Percentiles rank a stretch among this genome's conserved stretches.
Evolutionary conservation across 2,113 vertebrate genomes (phyloP).

Genomic region (Neogobius melanostomus): DNA sequence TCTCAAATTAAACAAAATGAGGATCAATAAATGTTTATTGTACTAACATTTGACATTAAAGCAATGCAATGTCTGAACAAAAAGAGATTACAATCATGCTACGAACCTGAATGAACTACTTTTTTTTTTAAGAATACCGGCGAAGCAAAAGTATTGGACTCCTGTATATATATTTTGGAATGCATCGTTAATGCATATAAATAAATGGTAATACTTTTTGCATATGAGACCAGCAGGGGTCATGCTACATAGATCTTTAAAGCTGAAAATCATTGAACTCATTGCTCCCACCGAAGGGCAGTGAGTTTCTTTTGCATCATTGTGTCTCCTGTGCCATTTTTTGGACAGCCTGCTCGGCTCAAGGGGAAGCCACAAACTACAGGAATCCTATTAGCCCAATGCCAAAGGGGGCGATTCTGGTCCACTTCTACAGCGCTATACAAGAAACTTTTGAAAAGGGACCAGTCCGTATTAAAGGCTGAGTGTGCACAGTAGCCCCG

Average conservation of each 20-base stretch:
- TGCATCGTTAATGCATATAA: not conserved
- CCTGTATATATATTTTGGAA: no score
- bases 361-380: constrained; percentile 1
- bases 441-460: constrained; percentile 9
- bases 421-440: constrained; percentile 3
- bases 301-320: constrained; percentile 8
- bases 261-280: not conserved
- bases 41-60: not conserved
- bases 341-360: not conserved
- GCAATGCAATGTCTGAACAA: not conserved
- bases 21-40: no score
- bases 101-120: no score
- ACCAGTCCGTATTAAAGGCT: constrained; percentile 2
- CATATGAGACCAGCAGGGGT: constrained; percentile 37
- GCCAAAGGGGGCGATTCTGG: not conserved
- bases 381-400: constrained; percentile 1
- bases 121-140: no score
- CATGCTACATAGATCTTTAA: constrained; percentile 28
- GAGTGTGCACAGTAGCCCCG: not conserved
- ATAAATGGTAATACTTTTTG: constrained; percentile 16
- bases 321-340: constrained; percentile 2
- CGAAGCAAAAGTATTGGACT: no score
- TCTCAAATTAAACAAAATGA: not conserved
- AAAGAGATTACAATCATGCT: no score
- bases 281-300: constrained; percentile 9